Evolutionary conservation across 2,113 vertebrate genomes (phyloP).

Genomic region (Butastur rufipennis): DNA sequence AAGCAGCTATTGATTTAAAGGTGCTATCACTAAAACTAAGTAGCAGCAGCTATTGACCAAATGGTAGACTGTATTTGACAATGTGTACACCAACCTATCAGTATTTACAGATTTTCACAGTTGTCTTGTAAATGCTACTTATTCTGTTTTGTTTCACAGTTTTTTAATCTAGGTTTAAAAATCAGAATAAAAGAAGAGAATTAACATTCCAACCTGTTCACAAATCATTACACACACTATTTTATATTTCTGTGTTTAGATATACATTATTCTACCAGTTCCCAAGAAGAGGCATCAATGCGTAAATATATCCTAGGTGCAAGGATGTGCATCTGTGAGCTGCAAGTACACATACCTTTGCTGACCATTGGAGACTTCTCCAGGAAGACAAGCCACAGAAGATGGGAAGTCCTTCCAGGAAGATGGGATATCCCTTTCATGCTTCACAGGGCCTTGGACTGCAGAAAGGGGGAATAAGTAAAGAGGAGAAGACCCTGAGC

Average conservation of each 20-base stretch:
- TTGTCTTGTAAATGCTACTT: slow-evolving; percentile 41
- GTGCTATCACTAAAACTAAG: slow-evolving; percentile 41
- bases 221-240: not conserved
- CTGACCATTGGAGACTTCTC: not conserved
- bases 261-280: not conserved
- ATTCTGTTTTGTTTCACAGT: not conserved
- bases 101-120: slow-evolving; percentile 26
- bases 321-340: not conserved
- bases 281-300: not conserved
- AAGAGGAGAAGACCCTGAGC: not conserved
- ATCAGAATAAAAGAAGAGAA: not conserved
- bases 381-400: not conserved
- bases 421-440: not conserved
- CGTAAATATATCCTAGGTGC: not conserved
- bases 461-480: not conserved
- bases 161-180: slow-evolving; percentile 27
- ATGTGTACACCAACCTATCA: not conserved
- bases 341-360: not conserved
- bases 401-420: not conserved
- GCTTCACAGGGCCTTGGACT: not conserved
- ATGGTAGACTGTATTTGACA: not conserved
- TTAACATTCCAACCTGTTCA: not conserved
- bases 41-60: slow-evolving; percentile 46
- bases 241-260: not conserved
- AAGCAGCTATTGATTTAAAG: slow-evolving; percentile 68